Percentiles rank a stretch among this genome's conserved stretches.
Evolutionary conservation across 2,888 invertebrate species (phyloP).

Genomic region (Gryllus longicercus): DNA sequence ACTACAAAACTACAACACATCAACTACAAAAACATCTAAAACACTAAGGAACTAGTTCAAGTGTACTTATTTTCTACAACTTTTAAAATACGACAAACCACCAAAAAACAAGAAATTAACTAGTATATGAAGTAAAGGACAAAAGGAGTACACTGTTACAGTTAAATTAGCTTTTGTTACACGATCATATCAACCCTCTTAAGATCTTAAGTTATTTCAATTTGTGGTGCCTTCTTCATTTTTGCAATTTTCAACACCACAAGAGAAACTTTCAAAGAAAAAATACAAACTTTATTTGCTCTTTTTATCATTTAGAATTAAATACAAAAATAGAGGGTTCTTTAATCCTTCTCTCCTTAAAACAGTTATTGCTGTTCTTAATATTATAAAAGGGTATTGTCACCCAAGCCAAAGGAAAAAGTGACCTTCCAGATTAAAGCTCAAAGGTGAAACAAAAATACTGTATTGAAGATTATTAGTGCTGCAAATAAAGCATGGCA

Average conservation of each 20-base stretch:
- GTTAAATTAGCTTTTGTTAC: constrained; percentile 33
- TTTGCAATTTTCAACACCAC: constrained; percentile 35
- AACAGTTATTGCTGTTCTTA: constrained; percentile 51
- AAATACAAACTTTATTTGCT: constrained; percentile 40
- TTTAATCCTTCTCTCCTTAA: constrained; percentile 45
- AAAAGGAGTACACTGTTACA: constrained; percentile 38
- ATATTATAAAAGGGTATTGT: constrained; percentile 46
- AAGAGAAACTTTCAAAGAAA: constrained; percentile 39
- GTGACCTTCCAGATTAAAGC: constrained; percentile 26
- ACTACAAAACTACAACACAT: constrained; percentile 38
- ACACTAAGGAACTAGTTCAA: constrained; percentile 39
- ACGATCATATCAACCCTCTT: constrained; percentile 38
- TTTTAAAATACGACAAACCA: constrained; percentile 40
- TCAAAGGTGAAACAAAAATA: constrained; percentile 8
- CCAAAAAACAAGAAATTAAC: constrained; percentile 39
- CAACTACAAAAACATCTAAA: constrained; percentile 39
- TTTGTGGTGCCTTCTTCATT: constrained; percentile 34
- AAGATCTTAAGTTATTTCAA: constrained; percentile 34
- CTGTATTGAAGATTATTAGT: constrained; percentile 18
- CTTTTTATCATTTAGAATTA: constrained; percentile 43
- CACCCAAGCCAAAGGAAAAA: constrained; percentile 39
- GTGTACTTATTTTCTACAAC: constrained; percentile 39
- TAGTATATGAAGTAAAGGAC: constrained; percentile 38
- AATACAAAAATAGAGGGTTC: constrained; percentile 55
- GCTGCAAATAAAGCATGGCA: constrained; percentile 26